Evolutionary conservation across 2,797 vertebrate species (phyloP).

Genomic region (Typhlichthys subterraneus): DNA sequence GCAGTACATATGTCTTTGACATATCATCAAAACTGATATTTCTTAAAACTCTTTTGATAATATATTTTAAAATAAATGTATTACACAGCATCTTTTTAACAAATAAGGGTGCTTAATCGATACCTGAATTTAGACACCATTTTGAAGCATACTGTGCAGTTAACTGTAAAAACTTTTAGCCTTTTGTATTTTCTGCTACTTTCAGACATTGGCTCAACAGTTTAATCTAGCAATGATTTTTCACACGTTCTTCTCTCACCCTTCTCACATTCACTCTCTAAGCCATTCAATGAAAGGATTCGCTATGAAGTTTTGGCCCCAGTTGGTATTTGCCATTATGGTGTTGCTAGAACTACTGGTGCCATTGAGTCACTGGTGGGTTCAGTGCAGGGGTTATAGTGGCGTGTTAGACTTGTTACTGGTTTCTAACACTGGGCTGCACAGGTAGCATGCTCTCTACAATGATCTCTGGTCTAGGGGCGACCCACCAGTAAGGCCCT

Average conservation of each 20-base stretch:
- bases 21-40: no score
- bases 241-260: conserved; percentile 16
- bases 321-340: conserved; percentile 27
- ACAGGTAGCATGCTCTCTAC: no score
- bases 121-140: neutral
- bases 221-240: neutral
- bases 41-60: no score
- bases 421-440: neutral
- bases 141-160: no score
- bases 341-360: conserved; percentile 48
- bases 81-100: no score
- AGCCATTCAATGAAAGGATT: conserved; percentile 10
- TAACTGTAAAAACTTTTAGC: no score
- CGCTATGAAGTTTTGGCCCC: conserved; percentile 21
- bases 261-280: conserved; percentile 7
- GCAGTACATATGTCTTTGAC: no score
- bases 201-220: neutral
- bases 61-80: no score
- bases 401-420: conserved; percentile 14
- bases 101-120: neutral
- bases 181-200: neutral
- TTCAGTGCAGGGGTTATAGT: conserved; percentile 28
- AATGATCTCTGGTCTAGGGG: no score
- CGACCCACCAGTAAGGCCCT: no score
- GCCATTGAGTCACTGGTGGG: conserved; percentile 37